Evolutionary conservation across 2,113 vertebrate species (phyloP), one percentile per base, ranked within the genome.

Genomic region (Neolamprologus ventralis): DNA sequence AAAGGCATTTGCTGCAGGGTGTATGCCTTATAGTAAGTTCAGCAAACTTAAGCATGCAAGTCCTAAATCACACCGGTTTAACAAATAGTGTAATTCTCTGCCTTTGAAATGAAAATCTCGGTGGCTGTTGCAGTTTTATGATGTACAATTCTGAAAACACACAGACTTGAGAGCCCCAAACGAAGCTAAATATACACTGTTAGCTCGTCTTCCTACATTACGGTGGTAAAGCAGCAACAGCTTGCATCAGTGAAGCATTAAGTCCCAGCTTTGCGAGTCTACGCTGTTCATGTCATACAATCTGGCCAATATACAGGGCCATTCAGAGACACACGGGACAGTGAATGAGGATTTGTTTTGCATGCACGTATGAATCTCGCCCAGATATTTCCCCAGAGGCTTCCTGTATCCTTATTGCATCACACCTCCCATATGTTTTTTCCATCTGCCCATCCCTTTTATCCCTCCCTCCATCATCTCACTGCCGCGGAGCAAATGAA

Each of bases 351-450:
- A 87, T 88, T 87, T 81, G 81, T 75, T 89, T 71, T 83, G 71
- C 85, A 89, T 81, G 87, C 90, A 88, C 84, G 80, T 88, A 68
- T 84, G 85, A 90, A 83, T 85, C 33, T 83, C 23, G 16, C 75
- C 58, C 78, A 87, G 71, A 82, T 92, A 91, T 92, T 91, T 89
- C 90, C 90, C 93, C 65, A 11, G 85, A 87, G 89, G 85, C 79
- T 6, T 37, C 71, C 86, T 54, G 81, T 71, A 86, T 90, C 81
- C 88, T 91, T 90, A 86, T 90, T 91, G 88, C 83, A 85, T 92
- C 92, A 92, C 83, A 89, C 79, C 49, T 91, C 88, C 86, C 91
- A 86, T 91, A 93, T 92, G 88, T 84, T 90, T 92, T 87, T 84
- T 88, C 91, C 91, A 91, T 93, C 92, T 94, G 91, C 81, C 85